These are phyloP conservation scores for Stegophylla sp. DNA, from an alignment of 2,888 invertebrate genomes.

Conservation along the genomic window DNA sequence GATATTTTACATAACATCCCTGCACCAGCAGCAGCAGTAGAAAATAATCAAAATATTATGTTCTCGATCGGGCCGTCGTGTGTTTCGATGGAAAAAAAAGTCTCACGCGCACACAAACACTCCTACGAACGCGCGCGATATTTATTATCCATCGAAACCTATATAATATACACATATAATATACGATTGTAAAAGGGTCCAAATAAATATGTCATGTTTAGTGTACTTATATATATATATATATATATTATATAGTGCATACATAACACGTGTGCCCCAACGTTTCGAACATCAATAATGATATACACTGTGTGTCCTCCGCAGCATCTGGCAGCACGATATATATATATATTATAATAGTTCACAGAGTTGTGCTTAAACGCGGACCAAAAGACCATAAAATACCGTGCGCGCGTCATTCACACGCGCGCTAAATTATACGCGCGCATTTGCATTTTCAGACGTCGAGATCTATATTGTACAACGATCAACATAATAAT, in stretches of 20 bases:
- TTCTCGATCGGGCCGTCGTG: background rate
- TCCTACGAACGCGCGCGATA: background rate
- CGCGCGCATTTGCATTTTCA: background rate
- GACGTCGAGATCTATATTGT: background rate
- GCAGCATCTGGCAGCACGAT: conserved; percentile 56
- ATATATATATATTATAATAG: too few relatives aligned
- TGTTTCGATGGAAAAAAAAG: background rate
- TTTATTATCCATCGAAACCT: background rate
- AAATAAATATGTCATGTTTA: conserved; percentile 28
- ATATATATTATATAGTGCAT: background rate
- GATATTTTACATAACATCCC: background rate
- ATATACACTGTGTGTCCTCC: background rate
- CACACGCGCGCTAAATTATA: background rate
- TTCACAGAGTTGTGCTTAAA: background rate
- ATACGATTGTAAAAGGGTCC: conserved; percentile 3
- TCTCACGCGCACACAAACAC: background rate
- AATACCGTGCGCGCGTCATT: background rate
- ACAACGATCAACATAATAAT: too few relatives aligned
- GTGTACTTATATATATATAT: background rate
- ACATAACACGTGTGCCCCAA: conserved; percentile 20
- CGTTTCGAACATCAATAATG: conserved; percentile 45
- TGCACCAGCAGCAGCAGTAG: too few relatives aligned
- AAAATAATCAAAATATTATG: conserved; percentile 1
- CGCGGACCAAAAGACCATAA: too few relatives aligned
- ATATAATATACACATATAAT: background rate